phyloP scores from a whole-genome alignment of 2,113 vertebrate genomes.

The Pyrgilauda ruficollis region DNA sequence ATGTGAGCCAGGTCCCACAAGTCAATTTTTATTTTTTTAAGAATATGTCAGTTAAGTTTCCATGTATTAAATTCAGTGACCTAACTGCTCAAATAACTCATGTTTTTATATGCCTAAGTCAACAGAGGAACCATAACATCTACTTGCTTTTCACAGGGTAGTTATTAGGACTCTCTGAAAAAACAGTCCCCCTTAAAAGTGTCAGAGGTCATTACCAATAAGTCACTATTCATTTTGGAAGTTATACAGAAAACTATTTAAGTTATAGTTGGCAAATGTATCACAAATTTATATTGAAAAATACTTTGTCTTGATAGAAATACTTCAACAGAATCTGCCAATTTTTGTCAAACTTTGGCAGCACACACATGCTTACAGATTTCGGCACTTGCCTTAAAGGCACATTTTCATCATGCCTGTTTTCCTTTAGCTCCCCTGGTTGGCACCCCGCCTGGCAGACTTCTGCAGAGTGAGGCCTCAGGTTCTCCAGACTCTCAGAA shows the following conservation, averaged over 20 bases:
- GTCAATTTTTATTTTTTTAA: background rate
- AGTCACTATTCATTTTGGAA: background rate
- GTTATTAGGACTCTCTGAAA: background rate
- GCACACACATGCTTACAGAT: constrained; percentile 9
- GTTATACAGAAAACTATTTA: background rate
- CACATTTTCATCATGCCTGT: background rate
- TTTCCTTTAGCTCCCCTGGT: background rate
- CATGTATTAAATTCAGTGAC: constrained; percentile 27
- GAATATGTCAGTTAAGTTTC: constrained; percentile 19
- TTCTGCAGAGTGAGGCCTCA: background rate
- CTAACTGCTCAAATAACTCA: constrained; percentile 3
- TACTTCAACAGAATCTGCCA: constrained; percentile 28
- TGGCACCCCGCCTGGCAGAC: constrained; percentile 8
- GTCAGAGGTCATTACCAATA: background rate
- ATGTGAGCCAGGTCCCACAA: constrained; percentile 4
- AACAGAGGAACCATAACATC: background rate
- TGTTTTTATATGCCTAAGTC: background rate
- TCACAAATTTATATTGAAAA: background rate
- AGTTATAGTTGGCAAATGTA: background rate
- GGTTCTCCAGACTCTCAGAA: background rate
- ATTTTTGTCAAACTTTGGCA: constrained; percentile 49
- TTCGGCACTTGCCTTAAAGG: constrained; percentile 3
- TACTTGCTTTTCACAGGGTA: background rate
- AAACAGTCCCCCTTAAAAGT: background rate
- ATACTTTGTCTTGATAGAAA: constrained; percentile 21